Evolutionary conservation across 2,113 vertebrate genomes (phyloP).

Genomic region (Tragelaphus strepsiceros): DNA sequence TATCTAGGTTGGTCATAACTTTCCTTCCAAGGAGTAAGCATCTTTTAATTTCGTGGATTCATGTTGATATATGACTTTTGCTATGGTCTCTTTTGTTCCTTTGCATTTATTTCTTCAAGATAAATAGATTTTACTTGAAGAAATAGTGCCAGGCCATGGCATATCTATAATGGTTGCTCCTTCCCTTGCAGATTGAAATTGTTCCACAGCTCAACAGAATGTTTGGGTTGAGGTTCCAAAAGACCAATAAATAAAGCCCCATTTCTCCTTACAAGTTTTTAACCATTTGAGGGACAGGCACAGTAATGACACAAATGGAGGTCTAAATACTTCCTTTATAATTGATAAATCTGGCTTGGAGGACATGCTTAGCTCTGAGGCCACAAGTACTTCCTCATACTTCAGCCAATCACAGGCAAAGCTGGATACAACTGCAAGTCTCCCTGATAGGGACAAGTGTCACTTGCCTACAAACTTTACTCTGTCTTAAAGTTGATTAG

Average conservation of each 20-base stretch:
- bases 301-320: background rate
- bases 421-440: background rate
- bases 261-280: background rate
- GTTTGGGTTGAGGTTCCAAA: background rate
- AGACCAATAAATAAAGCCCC: background rate
- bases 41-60: no score
- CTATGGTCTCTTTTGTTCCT: no score
- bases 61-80: no score
- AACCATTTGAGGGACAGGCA: background rate
- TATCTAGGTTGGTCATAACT: no score
- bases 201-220: background rate
- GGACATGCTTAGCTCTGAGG: background rate
- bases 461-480: no score
- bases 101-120: no score
- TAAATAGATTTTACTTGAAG: no score
- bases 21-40: no score
- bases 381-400: background rate
- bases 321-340: background rate
- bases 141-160: background rate
- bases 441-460: no score
- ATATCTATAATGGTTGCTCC: background rate
- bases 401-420: background rate
- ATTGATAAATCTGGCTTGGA: background rate
- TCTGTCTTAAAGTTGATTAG: no score
- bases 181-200: background rate